Conservation (phyloP, 2,797 vertebrate species). For the Sebastes cheni region DNA sequence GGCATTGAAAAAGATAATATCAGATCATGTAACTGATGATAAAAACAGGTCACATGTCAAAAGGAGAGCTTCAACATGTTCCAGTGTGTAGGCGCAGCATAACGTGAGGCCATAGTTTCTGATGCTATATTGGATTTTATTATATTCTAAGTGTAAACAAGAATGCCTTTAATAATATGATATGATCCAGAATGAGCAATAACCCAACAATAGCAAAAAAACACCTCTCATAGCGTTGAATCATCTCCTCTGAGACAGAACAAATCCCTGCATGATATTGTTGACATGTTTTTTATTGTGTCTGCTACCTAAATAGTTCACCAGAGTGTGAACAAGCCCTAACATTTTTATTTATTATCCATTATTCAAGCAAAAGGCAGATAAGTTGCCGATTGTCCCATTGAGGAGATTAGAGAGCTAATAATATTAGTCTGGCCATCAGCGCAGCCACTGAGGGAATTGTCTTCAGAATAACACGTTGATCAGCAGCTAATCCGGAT, state of each 20-base stretch:
- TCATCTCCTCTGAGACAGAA: not conserved
- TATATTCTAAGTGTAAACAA: not conserved
- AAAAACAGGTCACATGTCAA: not conserved
- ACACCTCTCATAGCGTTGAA: not conserved
- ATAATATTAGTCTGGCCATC: slow-evolving; percentile 23
- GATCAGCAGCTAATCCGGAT: slow-evolving; percentile 23
- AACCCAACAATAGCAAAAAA: not conserved
- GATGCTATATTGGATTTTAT: not conserved
- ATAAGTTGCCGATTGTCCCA: not conserved
- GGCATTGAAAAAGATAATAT: not conserved
- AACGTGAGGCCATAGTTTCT: not conserved
- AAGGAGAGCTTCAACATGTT: not conserved
- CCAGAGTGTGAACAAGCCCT: not conserved
- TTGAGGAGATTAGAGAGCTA: not conserved
- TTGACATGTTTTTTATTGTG: not conserved
- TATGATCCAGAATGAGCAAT: not conserved
- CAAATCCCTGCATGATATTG: not conserved
- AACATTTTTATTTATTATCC: no score
- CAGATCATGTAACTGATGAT: not conserved
- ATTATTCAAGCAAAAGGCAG: not conserved
- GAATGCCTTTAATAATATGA: not conserved
- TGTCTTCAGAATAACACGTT: slow-evolving; percentile 20
- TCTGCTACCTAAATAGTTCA: not conserved
- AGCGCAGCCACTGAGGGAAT: not conserved
- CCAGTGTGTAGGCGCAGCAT: not conserved